phyloP scores from a whole-genome alignment of 2,888 invertebrate genomes.

The Cryptus armator region DNA sequence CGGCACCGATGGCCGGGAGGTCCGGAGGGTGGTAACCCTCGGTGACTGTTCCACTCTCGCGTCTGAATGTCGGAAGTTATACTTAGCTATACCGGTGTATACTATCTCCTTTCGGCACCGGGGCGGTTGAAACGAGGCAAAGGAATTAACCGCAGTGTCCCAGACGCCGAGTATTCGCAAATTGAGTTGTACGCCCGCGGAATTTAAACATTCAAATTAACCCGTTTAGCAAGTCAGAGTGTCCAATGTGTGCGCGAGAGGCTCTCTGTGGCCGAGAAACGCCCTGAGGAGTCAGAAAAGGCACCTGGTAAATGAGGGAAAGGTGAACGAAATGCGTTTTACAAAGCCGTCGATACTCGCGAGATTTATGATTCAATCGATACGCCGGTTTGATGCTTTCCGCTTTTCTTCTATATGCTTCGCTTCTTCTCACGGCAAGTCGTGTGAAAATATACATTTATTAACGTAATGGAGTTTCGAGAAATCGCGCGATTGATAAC shows the following conservation, averaged over 20 bases:
- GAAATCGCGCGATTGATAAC: background rate
- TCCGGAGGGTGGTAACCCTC: slow-evolving; percentile 29
- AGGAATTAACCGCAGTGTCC: slow-evolving; percentile 77
- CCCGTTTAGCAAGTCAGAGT: slow-evolving; percentile 83
- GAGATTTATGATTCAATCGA: slow-evolving; percentile 78
- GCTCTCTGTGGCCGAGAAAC: slow-evolving; percentile 26
- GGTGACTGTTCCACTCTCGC: slow-evolving; percentile 41
- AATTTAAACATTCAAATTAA: slow-evolving; percentile 84
- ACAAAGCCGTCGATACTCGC: background rate
- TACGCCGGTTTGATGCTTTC: slow-evolving; percentile 61
- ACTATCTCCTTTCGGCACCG: slow-evolving; percentile 53
- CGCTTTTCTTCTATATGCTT: slow-evolving; percentile 20
- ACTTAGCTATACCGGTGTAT: slow-evolving; percentile 16
- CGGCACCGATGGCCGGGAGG: slow-evolving; percentile 29
- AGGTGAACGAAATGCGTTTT: background rate
- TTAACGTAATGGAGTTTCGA: background rate
- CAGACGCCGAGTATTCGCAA: slow-evolving; percentile 79
- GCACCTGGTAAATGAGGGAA: too few relatives aligned
- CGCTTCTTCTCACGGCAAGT: background rate
- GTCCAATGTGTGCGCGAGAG: slow-evolving; percentile 78
- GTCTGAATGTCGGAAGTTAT: slow-evolving; percentile 39
- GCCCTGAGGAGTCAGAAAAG: background rate
- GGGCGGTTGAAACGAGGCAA: slow-evolving; percentile 67
- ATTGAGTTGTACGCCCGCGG: slow-evolving; percentile 81
- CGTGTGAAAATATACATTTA: background rate